Evolutionary conservation across 2,113 vertebrate genomes (phyloP), one percentile per base, ranked within the genome.

Genomic region (Crotophaga sulcirostris): DNA sequence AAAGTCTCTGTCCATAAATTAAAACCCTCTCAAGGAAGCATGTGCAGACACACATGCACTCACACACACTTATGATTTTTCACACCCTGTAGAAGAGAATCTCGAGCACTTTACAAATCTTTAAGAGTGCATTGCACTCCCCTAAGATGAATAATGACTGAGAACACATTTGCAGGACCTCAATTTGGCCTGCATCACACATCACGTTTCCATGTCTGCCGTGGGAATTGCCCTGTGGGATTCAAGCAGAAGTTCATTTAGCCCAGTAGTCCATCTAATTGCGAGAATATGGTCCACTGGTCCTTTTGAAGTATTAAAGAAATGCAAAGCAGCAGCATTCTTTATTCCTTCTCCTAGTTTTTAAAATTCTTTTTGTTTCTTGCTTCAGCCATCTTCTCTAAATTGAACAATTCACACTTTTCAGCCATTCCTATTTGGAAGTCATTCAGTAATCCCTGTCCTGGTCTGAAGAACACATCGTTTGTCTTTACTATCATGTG

Each of bases 91-190:
- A 44, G 21, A 92, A 87, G 72, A 87, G 60, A 92, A 92, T 94
- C 62, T 93, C 83, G 87, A 89, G 73, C 88, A 92, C 83, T 94
- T 96, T 89, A 87, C 95, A 94, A 96, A 95, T 93, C 86, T 89
- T 92, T 86, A 89, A 56, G 62, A 82, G 83, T 62, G 64, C 34
- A 51, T 28, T 92, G 69, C 77, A 76, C 77, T 90, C 73, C 60
- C 60, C 82, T 72, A 84, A 89, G 85, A 84, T 92, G 74, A 95
- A n/a, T 89, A 90, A 94, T 92, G 83, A 34, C 62, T 25, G 51
- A 95, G 73, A 86, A 90, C 62, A 84, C 36, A 84, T 90, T 92
- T 90, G 45, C 79, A 87, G 73, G 83, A 95, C 54, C 83, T 90
- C 45, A 44, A 38, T 68, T 78, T 90, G 73, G 88, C 66, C 90